Evolutionary conservation across 2,797 vertebrate species (phyloP), one percentile per base, ranked within the genome.

Genomic region (Myotis planiceps): DNA sequence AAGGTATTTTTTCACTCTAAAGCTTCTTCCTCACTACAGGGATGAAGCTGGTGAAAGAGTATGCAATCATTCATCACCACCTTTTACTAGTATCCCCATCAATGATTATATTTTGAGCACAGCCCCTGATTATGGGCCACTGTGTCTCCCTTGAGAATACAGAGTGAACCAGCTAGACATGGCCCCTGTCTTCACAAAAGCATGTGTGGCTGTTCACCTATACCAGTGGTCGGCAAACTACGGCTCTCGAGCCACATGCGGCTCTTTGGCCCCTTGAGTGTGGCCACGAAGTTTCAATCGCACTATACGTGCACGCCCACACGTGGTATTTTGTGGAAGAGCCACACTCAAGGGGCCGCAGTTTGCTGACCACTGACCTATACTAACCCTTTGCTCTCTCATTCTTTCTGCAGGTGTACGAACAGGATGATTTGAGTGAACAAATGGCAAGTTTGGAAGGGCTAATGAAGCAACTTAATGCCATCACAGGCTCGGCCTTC

Each of bases 361-460:
- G 51, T 7, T 19, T 51, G 51, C 18, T 2, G 5, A 58, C 55
- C 55, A 27, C 25, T 0, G 55, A 66, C 71, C 25, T 75, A 4
- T 9, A 58, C 68, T 97, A 53, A 97, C 32, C 16, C 6, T 92
- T 68, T 53, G 19, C 13, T 95, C 15, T 95, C 65, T 96, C 16
- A 0, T 84, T 97, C 78, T 88, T 92, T 88, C 97, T 92, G 4
- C 97, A 99, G 99, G 99, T 99, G 12, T 99, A 99, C 5, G 99
- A 99, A 96, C 99, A 99, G 97, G 99, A 99, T 5, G 99, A 99
- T 97, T 98, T 99, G 94, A 99, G 99, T 29, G 99, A 99, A 98
- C 99, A 99, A 98, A 99, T 99, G 99, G 99, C 99, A 79, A 99
- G 99, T 97, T 98, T 99, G 97, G 99, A 99, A 97, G 99, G 99